Evolutionary conservation across 2,888 invertebrate genomes (phyloP), one percentile per base, ranked within the genome.

Genomic region (Andricus quercusramuli): DNA sequence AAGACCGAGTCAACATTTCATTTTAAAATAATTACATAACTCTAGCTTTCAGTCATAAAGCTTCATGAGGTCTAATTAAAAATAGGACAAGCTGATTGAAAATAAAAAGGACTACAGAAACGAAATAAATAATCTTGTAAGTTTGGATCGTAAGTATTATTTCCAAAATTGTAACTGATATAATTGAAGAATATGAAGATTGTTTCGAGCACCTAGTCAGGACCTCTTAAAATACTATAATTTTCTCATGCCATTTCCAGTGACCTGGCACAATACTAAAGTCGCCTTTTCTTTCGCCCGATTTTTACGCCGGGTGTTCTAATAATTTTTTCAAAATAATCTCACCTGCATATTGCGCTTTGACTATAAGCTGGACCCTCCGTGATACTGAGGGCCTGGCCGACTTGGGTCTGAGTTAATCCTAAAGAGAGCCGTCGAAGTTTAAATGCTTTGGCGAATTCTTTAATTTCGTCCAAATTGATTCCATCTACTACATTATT

Each of bases 321-420:
- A 5, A 15, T 13, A 15, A 13, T 13, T 25, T 17, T 77, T 37
- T n/a, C 17, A 22, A 13, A 1, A 64, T 62, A 65, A 25, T 41
- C 94, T 94, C 95, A 99, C 99, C 99, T 98, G 97, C 99, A 99
- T 93, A 99, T 99, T 88, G 99, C 99, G 93, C 98, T 98, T 95
- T 99, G 99, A 94, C 98, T 99, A 94, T 99, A 99, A 77, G 99
- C 98, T 51, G 99, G 99, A 79, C 99, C 99, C 94, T 99, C 99
- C 32, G 98, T 98, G 80, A 98, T 97, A 84, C 98, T 98, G 17
- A 99, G 94, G 64, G 99, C 98, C 93, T 99, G 99, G n/a, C 98
- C 98, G 79, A 98, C 98, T 94, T 99, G 99, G 0, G 99, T 99
- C 93, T 99, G 98, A 65, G 99, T 99, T 83, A 99, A 94, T 79